A percentile compares a stretch with the other conserved stretches of the same genome.
Conservation (phyloP, 2,797 vertebrate species). For the Oryzias sinensis region DNA sequence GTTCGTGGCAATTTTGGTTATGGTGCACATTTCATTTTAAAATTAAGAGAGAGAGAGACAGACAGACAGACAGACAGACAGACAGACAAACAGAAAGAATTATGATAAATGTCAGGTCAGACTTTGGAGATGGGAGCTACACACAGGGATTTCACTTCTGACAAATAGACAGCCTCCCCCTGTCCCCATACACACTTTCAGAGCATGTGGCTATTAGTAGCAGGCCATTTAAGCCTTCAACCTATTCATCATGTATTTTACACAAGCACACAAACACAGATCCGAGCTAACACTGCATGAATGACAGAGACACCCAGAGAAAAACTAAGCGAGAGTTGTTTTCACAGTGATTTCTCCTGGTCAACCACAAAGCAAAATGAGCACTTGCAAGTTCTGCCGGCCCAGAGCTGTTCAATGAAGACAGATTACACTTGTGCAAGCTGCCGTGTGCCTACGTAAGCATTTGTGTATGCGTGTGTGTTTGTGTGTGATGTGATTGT, state of each 20-base stretch:
- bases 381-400: constrained; percentile 36
- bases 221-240: constrained; percentile 38
- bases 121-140: constrained; percentile 38
- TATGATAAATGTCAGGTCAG: constrained; percentile 45
- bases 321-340: constrained; percentile 41
- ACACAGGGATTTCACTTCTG: constrained; percentile 48
- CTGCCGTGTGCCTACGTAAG: constrained; percentile 27
- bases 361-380: constrained; percentile 40
- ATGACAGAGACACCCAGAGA: constrained; percentile 20
- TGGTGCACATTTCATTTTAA: no score
- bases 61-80: no score
- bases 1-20: no score
- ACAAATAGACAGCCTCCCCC: constrained; percentile 60
- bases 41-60: no score
- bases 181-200: constrained; percentile 50
- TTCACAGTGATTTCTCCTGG: constrained; percentile 40
- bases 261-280: constrained; percentile 20
- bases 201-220: constrained; percentile 13
- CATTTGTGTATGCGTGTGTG: constrained; percentile 5
- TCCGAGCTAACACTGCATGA: constrained; percentile 8
- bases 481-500: constrained; percentile 47
- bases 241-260: constrained; percentile 61
- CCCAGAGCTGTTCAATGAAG: constrained; percentile 43
- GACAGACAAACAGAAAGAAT: background rate
- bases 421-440: constrained; percentile 56